Evolutionary conservation across 2,797 vertebrate genomes (phyloP).

Genomic region (Apogon hyalosoma): DNA sequence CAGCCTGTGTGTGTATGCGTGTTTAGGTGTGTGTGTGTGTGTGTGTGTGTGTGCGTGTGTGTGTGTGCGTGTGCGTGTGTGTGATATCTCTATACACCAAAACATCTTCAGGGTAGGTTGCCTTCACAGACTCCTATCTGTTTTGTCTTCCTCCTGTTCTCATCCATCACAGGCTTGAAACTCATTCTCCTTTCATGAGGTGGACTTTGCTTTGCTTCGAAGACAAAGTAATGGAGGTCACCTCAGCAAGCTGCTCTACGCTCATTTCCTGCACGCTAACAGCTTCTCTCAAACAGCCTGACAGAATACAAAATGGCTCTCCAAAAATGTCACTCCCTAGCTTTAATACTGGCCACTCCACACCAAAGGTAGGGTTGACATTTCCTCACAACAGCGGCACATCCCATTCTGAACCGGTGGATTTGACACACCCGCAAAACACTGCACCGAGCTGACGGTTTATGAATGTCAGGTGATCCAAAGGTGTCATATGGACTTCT

Average conservation of each 20-base stretch:
- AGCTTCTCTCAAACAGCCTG: slow-evolving; percentile 45
- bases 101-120: slow-evolving; percentile 26
- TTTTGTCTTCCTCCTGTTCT: slow-evolving; percentile 45
- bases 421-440: slow-evolving; percentile 28
- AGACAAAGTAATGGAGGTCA: slow-evolving; percentile 72
- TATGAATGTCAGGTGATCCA: slow-evolving; percentile 41
- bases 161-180: slow-evolving; percentile 50
- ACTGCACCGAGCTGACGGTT: slow-evolving; percentile 21
- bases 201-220: slow-evolving; percentile 56
- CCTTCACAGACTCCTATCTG: slow-evolving; percentile 16
- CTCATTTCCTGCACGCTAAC: slow-evolving; percentile 60
- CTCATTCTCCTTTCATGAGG: slow-evolving; percentile 60
- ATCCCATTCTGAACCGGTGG: slow-evolving; percentile 8
- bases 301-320: slow-evolving; percentile 63
- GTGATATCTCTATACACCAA: background rate
- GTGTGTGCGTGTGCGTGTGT: background rate
- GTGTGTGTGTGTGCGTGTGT: background rate
- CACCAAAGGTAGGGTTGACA: slow-evolving; percentile 55
- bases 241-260: slow-evolving; percentile 38
- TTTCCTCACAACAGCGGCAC: slow-evolving; percentile 45
- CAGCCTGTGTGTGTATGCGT: slow-evolving; percentile 15
- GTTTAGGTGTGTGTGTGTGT: slow-evolving; percentile 9
- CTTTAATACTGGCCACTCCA: slow-evolving; percentile 40
- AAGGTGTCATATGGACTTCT: slow-evolving; percentile 3
- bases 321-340: slow-evolving; percentile 56